A percentile compares a stretch with the other conserved stretches of the same genome.
phyloP scores from a whole-genome alignment of 2,113 vertebrate species.

The Erythrolamprus reginae region DNA sequence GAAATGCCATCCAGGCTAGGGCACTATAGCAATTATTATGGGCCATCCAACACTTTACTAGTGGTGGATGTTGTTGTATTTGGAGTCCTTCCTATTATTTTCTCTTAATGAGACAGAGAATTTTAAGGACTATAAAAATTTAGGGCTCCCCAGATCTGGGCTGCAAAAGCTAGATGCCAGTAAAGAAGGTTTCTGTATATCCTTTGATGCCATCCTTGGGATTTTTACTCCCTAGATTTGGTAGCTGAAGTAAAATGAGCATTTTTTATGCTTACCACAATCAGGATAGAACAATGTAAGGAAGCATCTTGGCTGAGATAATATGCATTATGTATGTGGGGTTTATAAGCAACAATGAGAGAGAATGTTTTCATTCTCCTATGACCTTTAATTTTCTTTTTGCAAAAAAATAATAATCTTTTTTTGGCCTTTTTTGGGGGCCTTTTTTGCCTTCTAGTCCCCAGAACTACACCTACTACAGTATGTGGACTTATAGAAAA shows the following conservation, averaged over 20 bases:
- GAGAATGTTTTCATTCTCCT: too few relatives aligned
- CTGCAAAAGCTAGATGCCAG: not conserved
- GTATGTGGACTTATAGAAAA: not conserved
- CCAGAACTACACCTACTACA: not conserved
- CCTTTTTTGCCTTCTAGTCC: not conserved
- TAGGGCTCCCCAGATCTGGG: not conserved
- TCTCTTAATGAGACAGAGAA: not conserved
- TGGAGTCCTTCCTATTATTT: not conserved
- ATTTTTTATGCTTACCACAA: not conserved
- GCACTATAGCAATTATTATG: not conserved
- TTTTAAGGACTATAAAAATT: not conserved
- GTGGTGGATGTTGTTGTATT: not conserved
- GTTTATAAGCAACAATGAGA: not conserved
- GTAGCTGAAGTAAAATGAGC: not conserved
- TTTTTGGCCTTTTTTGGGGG: too few relatives aligned
- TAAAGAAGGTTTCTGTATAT: not conserved
- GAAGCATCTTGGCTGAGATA: not conserved
- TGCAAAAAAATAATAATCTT: too few relatives aligned
- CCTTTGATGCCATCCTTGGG: not conserved
- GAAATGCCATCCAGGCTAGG: not conserved
- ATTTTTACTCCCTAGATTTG: not conserved
- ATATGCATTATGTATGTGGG: too few relatives aligned
- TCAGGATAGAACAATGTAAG: not conserved
- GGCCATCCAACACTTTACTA: not conserved
- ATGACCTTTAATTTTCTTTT: not conserved